phyloP scores from a whole-genome alignment of 2,797 vertebrate species.

The Nyctalus aviator region DNA sequence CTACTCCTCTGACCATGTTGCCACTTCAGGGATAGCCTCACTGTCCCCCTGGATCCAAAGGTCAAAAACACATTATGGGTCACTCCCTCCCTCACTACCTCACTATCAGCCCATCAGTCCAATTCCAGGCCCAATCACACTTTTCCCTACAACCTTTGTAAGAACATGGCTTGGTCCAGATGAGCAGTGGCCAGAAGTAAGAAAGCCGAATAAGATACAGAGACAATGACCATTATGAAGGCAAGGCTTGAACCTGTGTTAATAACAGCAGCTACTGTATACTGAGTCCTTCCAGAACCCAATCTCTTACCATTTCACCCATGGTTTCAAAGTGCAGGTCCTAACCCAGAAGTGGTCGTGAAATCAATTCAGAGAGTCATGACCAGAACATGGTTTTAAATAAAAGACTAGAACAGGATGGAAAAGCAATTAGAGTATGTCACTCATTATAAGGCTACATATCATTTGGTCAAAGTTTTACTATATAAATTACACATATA shows the following conservation, averaged over 20 bases:
- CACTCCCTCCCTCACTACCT: background rate
- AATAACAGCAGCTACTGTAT: background rate
- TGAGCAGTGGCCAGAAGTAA: background rate
- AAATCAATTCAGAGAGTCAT: background rate
- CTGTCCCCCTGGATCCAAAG: background rate
- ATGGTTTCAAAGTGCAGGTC: background rate
- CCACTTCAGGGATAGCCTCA: background rate
- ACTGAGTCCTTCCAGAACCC: background rate
- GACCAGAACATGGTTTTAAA: conserved; percentile 8
- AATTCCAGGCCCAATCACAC: background rate
- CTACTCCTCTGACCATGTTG: background rate
- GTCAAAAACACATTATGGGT: background rate
- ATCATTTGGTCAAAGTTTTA: background rate
- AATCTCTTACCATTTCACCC: background rate
- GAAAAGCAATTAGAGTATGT: background rate
- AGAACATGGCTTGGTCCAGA: background rate
- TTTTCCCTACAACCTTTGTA: background rate
- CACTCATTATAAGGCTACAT: background rate
- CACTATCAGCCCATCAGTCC: background rate
- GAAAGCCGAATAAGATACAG: background rate
- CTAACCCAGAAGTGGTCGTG: background rate
- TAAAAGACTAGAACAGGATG: conserved; percentile 18
- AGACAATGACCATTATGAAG: background rate
- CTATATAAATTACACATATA: background rate
- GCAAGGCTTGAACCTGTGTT: background rate